phyloP scores from a whole-genome alignment of 2,888 invertebrate species.

The Aradus depressus region DNA sequence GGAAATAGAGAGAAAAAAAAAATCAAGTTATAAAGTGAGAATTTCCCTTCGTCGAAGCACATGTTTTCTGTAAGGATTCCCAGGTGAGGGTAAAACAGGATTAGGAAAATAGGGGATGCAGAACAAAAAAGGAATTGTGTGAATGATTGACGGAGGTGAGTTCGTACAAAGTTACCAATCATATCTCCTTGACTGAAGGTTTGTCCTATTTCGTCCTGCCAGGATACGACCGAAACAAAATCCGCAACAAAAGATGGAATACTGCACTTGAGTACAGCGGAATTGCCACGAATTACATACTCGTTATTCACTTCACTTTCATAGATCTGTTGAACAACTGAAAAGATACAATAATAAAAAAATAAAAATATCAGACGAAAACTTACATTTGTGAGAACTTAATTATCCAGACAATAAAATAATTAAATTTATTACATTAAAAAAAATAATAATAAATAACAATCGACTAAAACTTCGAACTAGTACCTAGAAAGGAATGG shows the following conservation, averaged over 20 bases:
- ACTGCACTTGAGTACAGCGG: conserved; percentile 78
- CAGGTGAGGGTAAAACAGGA: background rate
- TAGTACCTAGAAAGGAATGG: too few relatives aligned
- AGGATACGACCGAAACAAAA: conserved; percentile 76
- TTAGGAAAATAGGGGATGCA: background rate
- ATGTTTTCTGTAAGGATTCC: too few relatives aligned
- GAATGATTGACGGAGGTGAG: background rate
- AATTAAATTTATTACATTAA: too few relatives aligned
- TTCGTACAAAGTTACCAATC: background rate
- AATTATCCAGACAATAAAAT: too few relatives aligned
- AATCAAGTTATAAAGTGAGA: too few relatives aligned
- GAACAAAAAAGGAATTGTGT: background rate
- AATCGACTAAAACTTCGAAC: too few relatives aligned
- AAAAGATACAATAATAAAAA: conserved; percentile 1
- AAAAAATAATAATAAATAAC: too few relatives aligned
- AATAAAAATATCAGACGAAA: too few relatives aligned
- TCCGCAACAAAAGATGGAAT: conserved; percentile 88
- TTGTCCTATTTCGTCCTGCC: conserved; percentile 72
- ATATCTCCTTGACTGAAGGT: conserved; percentile 50
- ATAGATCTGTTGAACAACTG: conserved; percentile 70
- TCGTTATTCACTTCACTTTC: conserved; percentile 79
- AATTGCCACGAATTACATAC: conserved; percentile 80
- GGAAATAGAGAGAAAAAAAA: too few relatives aligned
- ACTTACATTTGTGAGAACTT: too few relatives aligned
- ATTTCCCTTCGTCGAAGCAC: too few relatives aligned